These are phyloP conservation scores for Sarotherodon lohbergeri DNA, from an alignment of 2,113 vertebrate genomes.

Conservation along the genomic window DNA sequence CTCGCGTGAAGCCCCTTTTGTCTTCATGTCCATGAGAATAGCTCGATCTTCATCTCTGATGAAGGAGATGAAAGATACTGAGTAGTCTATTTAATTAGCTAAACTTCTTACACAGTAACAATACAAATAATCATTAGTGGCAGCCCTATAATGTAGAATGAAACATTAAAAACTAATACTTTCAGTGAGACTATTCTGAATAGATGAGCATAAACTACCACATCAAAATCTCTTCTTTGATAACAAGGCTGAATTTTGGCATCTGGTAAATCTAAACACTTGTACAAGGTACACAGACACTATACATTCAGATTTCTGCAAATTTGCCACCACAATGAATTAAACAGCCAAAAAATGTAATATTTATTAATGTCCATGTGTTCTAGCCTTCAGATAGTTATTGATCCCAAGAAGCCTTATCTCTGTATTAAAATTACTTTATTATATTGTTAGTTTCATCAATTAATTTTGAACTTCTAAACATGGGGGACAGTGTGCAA, in stretches of 20 bases:
- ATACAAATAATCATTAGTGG: not conserved
- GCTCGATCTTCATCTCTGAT: constrained; percentile 89
- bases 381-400: not conserved
- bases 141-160: not conserved
- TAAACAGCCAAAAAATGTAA: not conserved
- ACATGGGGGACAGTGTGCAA: not conserved
- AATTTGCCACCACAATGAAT: not conserved
- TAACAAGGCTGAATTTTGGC: not conserved
- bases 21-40: constrained; percentile 87
- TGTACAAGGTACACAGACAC: not conserved
- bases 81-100: not conserved
- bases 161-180: not conserved
- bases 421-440: not conserved
- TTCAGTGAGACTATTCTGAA: not conserved
- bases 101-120: not conserved
- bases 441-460: not conserved
- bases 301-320: not conserved
- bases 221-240: not conserved
- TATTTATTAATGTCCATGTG: not conserved
- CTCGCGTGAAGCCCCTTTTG: constrained; percentile 82
- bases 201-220: not conserved
- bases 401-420: not conserved
- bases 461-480: not conserved
- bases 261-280: not conserved
- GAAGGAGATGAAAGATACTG: not conserved